Base-by-base conservation (phyloP, 2,888 invertebrate genomes). In the Stramonita haemastoma region DNA sequence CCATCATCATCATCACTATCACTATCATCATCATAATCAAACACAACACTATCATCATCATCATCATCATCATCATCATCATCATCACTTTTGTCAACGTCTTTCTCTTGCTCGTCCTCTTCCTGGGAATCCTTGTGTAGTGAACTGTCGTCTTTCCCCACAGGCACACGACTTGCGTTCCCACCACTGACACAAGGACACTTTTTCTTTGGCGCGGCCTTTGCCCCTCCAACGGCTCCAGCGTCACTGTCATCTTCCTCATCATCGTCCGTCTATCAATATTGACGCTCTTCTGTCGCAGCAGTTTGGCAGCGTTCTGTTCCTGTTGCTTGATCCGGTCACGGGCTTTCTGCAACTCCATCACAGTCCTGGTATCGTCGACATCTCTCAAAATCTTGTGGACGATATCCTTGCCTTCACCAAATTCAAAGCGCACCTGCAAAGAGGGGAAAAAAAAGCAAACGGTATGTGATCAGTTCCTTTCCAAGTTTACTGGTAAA, bases 301-400 rank as follows among this genome's bases (percentile, higher is more conserved):
- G 66, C 29, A 86, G 60, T 11, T 22, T 19, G 26, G 60, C 60
- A 60, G 86, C 86, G 19, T 66, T 86, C 11, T 29, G 29, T 22
- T 57, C 17, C 2, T 86, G 60, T 22, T 60, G 32, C 22, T 32
- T 32, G 60, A 11, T 32, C 57, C 34, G 19, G 57, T 86, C 86
- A 1, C 86, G 86, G 8, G 66, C 34, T n/a, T 86, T 86, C 66
- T 86, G 86, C 15, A 86, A 13, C 66, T 86, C 86, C 86, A 86
- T 86, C 26, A 34, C 60, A 8, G 86, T 86, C n/a, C 32, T 11
- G 0, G 60, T 66, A 13, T 66, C 86, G 17, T 57, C 60, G 29
- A 60, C 85, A n/a, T 17, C 85, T 32, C 34, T 57, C 73, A 46
- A 73, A n/a, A 46, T 34, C 29, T 87, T 46, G 46, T 46, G 29